Base-by-base conservation (phyloP, 2,888 invertebrate species). In the Tachystola acroxantha region DNA sequence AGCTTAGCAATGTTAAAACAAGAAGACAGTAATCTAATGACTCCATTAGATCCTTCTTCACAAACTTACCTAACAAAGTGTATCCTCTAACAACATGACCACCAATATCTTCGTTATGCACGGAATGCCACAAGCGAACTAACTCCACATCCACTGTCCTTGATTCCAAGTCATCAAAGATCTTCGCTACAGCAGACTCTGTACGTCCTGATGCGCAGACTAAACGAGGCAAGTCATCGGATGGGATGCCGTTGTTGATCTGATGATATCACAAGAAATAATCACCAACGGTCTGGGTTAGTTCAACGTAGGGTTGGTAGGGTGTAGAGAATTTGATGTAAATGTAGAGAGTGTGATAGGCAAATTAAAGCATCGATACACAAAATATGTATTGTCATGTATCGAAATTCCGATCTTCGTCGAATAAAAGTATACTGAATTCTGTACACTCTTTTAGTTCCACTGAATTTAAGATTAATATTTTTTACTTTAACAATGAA, bases 81-180 rank as follows among this genome's bases (percentile, higher is more conserved):
- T 89, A 96, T 10, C 96, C 96, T 46, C 96, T 89, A 55, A 91
- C 94, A 1, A 93, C 90, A 58, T 95, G 92, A 0, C 92, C 90
- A 1, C 78, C 61, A 2, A 90, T 88, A 9, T 89, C 85, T 2
- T 89, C 86, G 29, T 80, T 75, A 40, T 91, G 90, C 19, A 91
- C 76, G 6, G 89, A 82, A 27, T 92, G 91, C 28, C 91, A 65
- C 1, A 93, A 73, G 11, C 89, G 81, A 13, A 92, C 64, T 26
- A 88, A 87, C 49, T 93, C 93, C 0, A 78, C 82, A 57, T 93
- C 92, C 0, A 92, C 68, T 0, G 90, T 88, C 48, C 85, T 88
- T 5, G 85, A 88, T 48, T 89, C 89, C 14, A 94, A 67, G 34
- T 91, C 89, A 42, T 92, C 85, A 5, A 95, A 70, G 40, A 96